Base-by-base conservation (phyloP, 2,113 vertebrate species). In the Pipra filicauda region DNA sequence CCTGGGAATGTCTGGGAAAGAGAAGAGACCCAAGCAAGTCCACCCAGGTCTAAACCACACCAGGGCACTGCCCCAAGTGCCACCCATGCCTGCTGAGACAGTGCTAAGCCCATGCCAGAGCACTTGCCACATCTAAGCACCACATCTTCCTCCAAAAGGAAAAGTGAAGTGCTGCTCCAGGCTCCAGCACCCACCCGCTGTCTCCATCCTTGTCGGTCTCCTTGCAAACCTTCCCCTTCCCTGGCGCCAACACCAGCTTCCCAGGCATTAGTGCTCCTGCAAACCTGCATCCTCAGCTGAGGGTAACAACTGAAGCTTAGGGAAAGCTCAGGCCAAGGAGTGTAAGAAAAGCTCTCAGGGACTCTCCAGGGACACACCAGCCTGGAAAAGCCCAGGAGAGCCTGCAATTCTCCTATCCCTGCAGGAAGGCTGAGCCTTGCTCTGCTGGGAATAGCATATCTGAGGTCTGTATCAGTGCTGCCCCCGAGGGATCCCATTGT, bases 41-140 rank as follows among this genome's bases (percentile, higher is more conserved):
- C 12, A 33, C 2, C 18, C 49, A 55, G 31, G 64, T 69, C 51
- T 46, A 59, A 87, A 28, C 20, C 41, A 3, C 1, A 14, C 4
- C 4, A 35, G 21, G 15, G 14, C 62, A 44, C 12, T 44, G 37
- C 23, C 15, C 11, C 0, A 1, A 80, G 61, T 0, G 1, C 26
- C 33, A 27, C 12, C 22, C 3, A 8, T 0, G 1, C 26, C 55
- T 65, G 22, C 33, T 0, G 2, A 48, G 37, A 52, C 1, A 10
- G 41, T 69, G 51, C 62, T 3, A 10, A 66, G 41, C 52, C 62
- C 0, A 0, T 67, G 52, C 30, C 6, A 13, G 37, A 71, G 76
- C 39, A 41, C 3, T 12, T 7, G 11, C 8, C 1, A 2, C 5
- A 23, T 30, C 65, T 27, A 31, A 77, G n/a, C 37, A 22, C 27